Evolutionary conservation across 2,888 invertebrate species (phyloP), one percentile per base, ranked within the genome.

Genomic region (Netelia inedita): DNA sequence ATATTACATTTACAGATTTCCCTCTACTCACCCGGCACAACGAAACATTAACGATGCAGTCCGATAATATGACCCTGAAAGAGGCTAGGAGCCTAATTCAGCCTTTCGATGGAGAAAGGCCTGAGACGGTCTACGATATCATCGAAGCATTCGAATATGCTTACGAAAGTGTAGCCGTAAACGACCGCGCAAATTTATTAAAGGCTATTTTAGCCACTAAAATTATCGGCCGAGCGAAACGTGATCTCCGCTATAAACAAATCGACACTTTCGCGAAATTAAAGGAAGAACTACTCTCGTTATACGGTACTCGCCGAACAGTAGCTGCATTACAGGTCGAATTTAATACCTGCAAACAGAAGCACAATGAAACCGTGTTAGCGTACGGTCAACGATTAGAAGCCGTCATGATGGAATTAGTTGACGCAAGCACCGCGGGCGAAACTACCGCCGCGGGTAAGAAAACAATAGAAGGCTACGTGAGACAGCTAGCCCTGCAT

Each of bases 261-360:
- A 76, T 50, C 1, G 59, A 76, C 6, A 3, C 8, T 10, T 61
- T 69, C 1, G n/a, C n/a, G n/a, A n/a, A n/a, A n/a, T n/a, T n/a
- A n/a, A n/a, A 41, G n/a, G 63, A 71, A 3, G n/a, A 71, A 14
- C 11, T 79, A 5, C 72, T 66, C 0, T 65, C 43, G 14, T 19
- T 73, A 14, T 73, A 73, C 43, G 57, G 72, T 2, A 21, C 55
- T 2, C 41, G 63, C n/a, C 63, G 71, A 2, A 72, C 57, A 0
- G 19, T 79, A 19, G 72, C 23, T 2, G 55, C 65, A 1, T n/a
- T 71, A 16, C 43, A 79, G 9, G 55, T 79, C 6, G 43, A 79
- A 9, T 57, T 72, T n/a, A 63, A 71, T 23, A 63, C 21, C 1
- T 53, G 72, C 5, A 65, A 59, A 65, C 65, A 79, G 3, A 71